Evolutionary conservation across 2,888 invertebrate species (phyloP).

Genomic region (Eupithecia vulgata): DNA sequence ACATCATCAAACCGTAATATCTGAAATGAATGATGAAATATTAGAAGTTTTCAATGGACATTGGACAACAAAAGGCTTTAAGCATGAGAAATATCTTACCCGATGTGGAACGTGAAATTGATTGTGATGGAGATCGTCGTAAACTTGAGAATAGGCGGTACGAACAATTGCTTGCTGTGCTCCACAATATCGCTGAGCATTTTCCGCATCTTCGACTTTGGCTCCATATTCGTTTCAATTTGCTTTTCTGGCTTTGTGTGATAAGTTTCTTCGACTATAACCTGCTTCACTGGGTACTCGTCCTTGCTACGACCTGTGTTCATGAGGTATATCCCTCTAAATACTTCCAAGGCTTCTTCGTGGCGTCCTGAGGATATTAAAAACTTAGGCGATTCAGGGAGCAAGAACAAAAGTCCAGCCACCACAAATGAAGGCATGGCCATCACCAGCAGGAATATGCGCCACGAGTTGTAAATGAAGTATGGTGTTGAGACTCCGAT

Average conservation of each 20-base stretch:
- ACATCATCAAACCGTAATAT: slow-evolving; percentile 98
- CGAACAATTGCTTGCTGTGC: slow-evolving; percentile 92
- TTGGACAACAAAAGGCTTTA: neutral
- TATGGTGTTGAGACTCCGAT: slow-evolving; percentile 87
- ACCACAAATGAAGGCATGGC: slow-evolving; percentile 95
- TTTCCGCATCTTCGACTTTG: slow-evolving; percentile 87
- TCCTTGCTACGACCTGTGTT: slow-evolving; percentile 91
- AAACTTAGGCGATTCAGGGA: slow-evolving; percentile 97
- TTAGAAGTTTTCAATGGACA: neutral
- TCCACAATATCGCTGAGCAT: slow-evolving; percentile 91
- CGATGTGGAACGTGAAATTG: slow-evolving; percentile 97
- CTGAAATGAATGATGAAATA: slow-evolving; percentile 64
- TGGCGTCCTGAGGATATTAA: slow-evolving; percentile 90
- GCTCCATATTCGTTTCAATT: slow-evolving; percentile 80
- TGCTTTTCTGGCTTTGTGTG: slow-evolving; percentile 83
- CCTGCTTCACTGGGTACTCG: slow-evolving; percentile 90
- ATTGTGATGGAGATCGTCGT: slow-evolving; percentile 93
- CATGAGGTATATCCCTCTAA: slow-evolving; percentile 90
- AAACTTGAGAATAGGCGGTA: slow-evolving; percentile 91
- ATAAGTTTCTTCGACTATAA: slow-evolving; percentile 84
- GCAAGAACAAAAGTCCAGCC: slow-evolving; percentile 90
- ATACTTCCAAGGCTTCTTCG: slow-evolving; percentile 92
- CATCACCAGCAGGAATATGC: slow-evolving; percentile 94
- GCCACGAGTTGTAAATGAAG: slow-evolving; percentile 95
- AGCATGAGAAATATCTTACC: slow-evolving; percentile 77